Evolutionary conservation across 2,888 invertebrate species (phyloP), one percentile per base, ranked within the genome.

Genomic region (Chrysotoxum bicinctum): DNA sequence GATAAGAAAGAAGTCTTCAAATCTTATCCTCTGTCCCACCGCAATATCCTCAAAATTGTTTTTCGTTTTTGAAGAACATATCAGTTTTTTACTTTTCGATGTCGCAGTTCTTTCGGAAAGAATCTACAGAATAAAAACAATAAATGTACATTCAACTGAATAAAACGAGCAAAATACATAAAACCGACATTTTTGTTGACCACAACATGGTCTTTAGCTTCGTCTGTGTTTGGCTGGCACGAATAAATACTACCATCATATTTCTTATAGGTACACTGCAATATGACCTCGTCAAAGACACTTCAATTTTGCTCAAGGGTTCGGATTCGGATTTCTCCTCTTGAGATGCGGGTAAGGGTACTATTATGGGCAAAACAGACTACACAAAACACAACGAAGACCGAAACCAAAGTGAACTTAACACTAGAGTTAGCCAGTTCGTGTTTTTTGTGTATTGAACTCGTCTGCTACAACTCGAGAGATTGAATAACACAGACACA

Each of bases 291-390:
- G 60, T 68, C 73, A 45, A 45, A 19, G 45, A 45, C 19, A 73
- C 79, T 74, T 68, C 37, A 80, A 60, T 54, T 43, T 50, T 50
- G 58, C 68, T 80, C 79, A 80, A 80, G 79, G 79, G 79, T 68
- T 80, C 60, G 68, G 35, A 62, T 68, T 80, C 60, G 68, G 35
- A 62, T 79, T 79, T 79, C 79, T 74, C 79, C 14, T 52, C 52
- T 19, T 30, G 60, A 72, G 30, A 73, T 50, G 66, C 66, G 40
- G 37, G 64, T 30, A 30, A 5, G 8, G 7, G 7, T 14, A 14
- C 26, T 19, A 45, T 10, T 16, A 21, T 40, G 26, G 21, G 35
- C 56, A 30, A 43, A 0, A 45, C 19, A n/a, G n/a, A n/a, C n/a
- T 40, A 40, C 6, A 40, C 37, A 40, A 40, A 45, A 45, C 3